Evolutionary conservation across 2,888 invertebrate species (phyloP).

Genomic region (Parthenolecanium corni): DNA sequence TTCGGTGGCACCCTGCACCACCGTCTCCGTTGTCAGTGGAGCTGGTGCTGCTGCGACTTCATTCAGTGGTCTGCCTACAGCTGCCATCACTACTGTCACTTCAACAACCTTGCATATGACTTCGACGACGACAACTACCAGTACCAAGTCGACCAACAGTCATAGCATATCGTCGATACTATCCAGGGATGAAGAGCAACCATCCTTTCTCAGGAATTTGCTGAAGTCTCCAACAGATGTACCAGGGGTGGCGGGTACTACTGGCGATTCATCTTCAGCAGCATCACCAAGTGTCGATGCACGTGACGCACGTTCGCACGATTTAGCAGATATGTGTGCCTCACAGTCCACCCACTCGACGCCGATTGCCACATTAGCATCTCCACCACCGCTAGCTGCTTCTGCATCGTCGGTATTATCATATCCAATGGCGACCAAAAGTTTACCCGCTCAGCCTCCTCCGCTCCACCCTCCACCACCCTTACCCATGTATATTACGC

Average conservation of each 20-base stretch:
- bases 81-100: neutral
- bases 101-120: constrained; percentile 5
- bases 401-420: too few relatives aligned
- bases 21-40: constrained; percentile 34
- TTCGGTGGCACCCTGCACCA: constrained; percentile 34
- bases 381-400: constrained; percentile 1
- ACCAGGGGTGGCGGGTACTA: neutral
- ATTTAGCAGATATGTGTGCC: too few relatives aligned
- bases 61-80: neutral
- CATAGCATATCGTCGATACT: constrained; percentile 77
- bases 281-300: constrained; percentile 13
- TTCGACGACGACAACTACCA: constrained; percentile 34
- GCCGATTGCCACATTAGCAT: constrained; percentile 4
- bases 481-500: constrained; percentile 18
- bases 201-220: constrained; percentile 37
- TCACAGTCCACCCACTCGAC: constrained; percentile 25
- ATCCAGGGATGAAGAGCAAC: constrained; percentile 44
- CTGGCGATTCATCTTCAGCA: neutral
- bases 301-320: constrained; percentile 17
- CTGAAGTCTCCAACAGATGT: constrained; percentile 39
- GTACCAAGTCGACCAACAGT: constrained; percentile 46
- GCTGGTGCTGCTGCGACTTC: constrained; percentile 24
- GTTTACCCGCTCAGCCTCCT: constrained; percentile 1
- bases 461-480: constrained; percentile 16
- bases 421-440: too few relatives aligned